Evolutionary conservation across 1,140 invertebrate genomes (phyloP), one percentile per base, ranked within the genome.

Genomic region (Melipona quadrifasciata): DNA sequence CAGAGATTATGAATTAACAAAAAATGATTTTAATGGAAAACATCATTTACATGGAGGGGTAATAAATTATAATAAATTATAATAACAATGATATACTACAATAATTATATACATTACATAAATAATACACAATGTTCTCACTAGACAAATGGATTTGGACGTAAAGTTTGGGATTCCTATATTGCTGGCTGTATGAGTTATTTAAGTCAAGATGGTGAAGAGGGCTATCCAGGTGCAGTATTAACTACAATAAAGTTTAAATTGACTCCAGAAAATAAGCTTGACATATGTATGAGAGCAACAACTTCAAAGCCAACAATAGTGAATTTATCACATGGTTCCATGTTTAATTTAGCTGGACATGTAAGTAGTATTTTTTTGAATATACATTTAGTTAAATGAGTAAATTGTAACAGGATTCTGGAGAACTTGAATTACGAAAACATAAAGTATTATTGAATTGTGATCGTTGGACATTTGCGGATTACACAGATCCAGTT

Each of bases 261-360:
- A 83, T 94, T 99, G 16, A 97, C 96, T 5, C 94, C 96, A 24
- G 96, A 97, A 70, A 97, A 98, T 90, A 95, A 96, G 71, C 94
- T 99, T 12, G 93, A 96, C 58, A 95, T 99, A 8, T 93, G 96
- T 70, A 98, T 97, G 92, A 94, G 95, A 77, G 97, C 98, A 0
- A 96, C 95, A 12, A 96, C 97, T 1, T 97, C 96, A 0, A 97
- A 97, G 90, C 95, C 97, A 21, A 99, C 98, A 0, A 96, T 97
- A 11, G 95, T 99, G 2, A 99, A 98, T 94, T 93, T 99, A 51
- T 98, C 98, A 0, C 98, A 98, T 93, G 98, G 99, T 93, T 96
- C 97, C 0, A 98, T 98, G 93, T 99, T 99, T 91, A 99, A 99
- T 94, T 94, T 99, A 57, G 97, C 96, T 82, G 98, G 98, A 8